A percentile compares a stretch with the other conserved stretches of the same genome.
phyloP scores from a whole-genome alignment of 1,140 invertebrate genomes.

The Anastatus disparis region DNA sequence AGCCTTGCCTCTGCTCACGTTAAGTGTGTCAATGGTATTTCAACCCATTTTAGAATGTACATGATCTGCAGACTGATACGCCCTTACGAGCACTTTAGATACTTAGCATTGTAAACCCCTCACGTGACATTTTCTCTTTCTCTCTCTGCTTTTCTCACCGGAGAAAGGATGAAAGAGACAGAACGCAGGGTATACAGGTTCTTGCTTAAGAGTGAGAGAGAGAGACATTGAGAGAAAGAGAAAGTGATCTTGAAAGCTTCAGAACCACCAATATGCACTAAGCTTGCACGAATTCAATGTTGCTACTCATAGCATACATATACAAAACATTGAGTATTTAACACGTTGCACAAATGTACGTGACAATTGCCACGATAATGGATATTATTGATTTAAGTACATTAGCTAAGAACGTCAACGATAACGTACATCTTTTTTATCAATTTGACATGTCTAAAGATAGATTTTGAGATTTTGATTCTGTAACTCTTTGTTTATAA shows the following conservation, averaged over 20 bases:
- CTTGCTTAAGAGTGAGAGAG: not conserved
- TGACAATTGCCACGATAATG: not conserved
- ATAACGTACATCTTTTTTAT: too few species aligned
- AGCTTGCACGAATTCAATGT: conserved; percentile 10
- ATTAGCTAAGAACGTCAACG: too few species aligned
- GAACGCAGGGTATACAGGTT: not conserved
- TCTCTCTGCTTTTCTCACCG: too few species aligned
- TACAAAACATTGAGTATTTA: conserved; percentile 1
- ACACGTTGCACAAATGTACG: conserved; percentile 4
- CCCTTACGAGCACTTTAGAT: conserved; percentile 33
- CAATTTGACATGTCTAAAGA: too few species aligned
- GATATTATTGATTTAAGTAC: conserved; percentile 16
- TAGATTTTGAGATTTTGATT: too few species aligned
- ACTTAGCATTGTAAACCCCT: conserved; percentile 33
- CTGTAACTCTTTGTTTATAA: too few species aligned
- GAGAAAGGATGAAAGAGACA: not conserved
- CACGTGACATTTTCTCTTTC: not conserved
- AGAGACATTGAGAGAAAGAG: not conserved
- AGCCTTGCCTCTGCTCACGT: too few species aligned
- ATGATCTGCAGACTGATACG: conserved; percentile 24
- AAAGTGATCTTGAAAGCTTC: conserved; percentile 7
- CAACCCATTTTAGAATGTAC: conserved; percentile 25
- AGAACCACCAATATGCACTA: conserved; percentile 6
- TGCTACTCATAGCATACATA: not conserved
- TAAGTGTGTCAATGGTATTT: conserved; percentile 24